These are phyloP conservation scores for Argentina silus DNA, from an alignment of 2,797 vertebrate genomes.

Conservation along the genomic window DNA sequence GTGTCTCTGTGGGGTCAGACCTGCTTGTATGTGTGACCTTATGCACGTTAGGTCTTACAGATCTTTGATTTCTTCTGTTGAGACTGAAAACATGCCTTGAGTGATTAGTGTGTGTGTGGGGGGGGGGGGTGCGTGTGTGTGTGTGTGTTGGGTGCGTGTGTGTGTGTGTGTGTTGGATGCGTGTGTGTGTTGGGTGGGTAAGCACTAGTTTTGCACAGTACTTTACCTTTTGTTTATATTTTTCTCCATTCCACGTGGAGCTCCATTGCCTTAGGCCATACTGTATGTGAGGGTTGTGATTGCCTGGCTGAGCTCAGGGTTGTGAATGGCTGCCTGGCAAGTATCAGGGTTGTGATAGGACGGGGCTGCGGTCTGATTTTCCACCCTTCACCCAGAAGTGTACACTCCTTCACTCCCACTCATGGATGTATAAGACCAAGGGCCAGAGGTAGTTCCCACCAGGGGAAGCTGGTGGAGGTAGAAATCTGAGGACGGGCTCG, in stretches of 20 bases:
- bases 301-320: slow-evolving; percentile 36
- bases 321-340: background rate
- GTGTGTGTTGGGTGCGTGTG: slow-evolving; percentile 32
- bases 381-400: too few relatives aligned
- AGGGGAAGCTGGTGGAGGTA: too few relatives aligned
- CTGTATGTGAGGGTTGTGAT: slow-evolving; percentile 35
- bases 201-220: slow-evolving; percentile 61
- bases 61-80: background rate
- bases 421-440: too few relatives aligned
- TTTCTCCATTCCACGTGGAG: slow-evolving; percentile 54
- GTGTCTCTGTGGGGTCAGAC: background rate
- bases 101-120: slow-evolving; percentile 28
- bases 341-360: too few relatives aligned
- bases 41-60: background rate
- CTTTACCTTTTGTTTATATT: slow-evolving; percentile 47
- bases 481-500: too few relatives aligned
- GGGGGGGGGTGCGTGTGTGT: slow-evolving; percentile 39
- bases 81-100: slow-evolving; percentile 50
- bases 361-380: too few relatives aligned
- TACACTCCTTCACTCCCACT: too few relatives aligned
- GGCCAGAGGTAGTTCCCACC: too few relatives aligned
- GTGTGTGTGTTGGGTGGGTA: background rate
- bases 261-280: slow-evolving; percentile 63
- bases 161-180: slow-evolving; percentile 21
- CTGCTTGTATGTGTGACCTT: background rate